Base-by-base conservation (phyloP, 2,888 invertebrate species). In the Strigamia crassipes region DNA sequence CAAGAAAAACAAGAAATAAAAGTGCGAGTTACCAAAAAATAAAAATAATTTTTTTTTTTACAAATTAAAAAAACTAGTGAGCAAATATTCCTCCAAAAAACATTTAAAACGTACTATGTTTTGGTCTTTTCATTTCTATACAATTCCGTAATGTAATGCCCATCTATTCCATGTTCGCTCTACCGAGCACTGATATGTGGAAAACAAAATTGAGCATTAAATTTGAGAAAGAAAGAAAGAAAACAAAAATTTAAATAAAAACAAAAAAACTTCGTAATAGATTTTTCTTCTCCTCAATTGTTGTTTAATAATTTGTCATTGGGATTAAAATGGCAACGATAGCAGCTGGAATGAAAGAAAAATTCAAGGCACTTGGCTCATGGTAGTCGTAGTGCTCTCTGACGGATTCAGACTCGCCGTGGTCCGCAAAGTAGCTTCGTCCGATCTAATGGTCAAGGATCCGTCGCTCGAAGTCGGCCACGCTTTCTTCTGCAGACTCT, bases 401-500 rank as follows among this genome's bases (percentile, higher is more conserved):
- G 82, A 78, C 31, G 82, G 77, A 73, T 82, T 83, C 56, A 83
- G 79, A 42, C 81, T 81, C 13, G 81, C 73, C 9, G 83, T 82
- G 27, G 83, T 82, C 41, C 81, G 81, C 27, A 78, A 38, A 31
- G 82, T 93, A 8, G 94, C 93, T 6, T 92, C 91, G 89, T 94
- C 94, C 84, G 93, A 93, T 87, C 94, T 93, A 82, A 94, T 90
- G 0, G 94, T 93, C 86, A 93, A 92, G 85, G 92, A 92, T 84
- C 87, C 87, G 31, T 86, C 86, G 21, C 84, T 85, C 23, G 91
- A 90, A 84, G 81, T 81, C 9, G 91, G 91, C 41, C 91, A 87
- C 4, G 92, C 92, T 86, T 93, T 93, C 88, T 92, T 92, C 87
- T 93, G 93, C 83, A 94, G 88, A 51, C 93, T 93, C 87, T 94